Evolutionary conservation across 2,888 invertebrate genomes (phyloP).

Genomic region (Harpagoxenus sublaevis): DNA sequence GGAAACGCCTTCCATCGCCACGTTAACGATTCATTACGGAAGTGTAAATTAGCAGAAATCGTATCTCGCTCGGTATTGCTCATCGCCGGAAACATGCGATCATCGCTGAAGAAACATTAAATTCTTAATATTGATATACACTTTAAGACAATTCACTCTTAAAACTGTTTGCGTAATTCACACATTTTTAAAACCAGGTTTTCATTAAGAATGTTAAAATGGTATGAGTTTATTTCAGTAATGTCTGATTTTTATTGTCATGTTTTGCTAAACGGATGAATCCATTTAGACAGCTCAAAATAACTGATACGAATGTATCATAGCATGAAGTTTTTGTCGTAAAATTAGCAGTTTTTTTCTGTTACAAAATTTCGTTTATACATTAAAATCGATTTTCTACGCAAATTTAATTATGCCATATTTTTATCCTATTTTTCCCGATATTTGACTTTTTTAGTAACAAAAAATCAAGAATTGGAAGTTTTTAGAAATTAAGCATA

Average conservation of each 20-base stretch:
- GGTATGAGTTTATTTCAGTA: neutral
- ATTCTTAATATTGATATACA: slow-evolving; percentile 24
- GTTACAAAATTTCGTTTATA: neutral
- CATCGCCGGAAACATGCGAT: slow-evolving; percentile 33
- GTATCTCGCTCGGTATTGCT: slow-evolving; percentile 19
- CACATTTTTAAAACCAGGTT: neutral
- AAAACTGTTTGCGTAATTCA: neutral
- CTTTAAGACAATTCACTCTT: neutral
- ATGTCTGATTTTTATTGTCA: neutral
- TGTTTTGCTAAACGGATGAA: neutral
- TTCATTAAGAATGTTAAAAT: neutral
- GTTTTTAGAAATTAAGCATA: neutral
- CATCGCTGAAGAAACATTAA: slow-evolving; percentile 20
- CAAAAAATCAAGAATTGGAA: neutral
- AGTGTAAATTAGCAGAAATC: slow-evolving; percentile 51
- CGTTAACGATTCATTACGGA: slow-evolving; percentile 51
- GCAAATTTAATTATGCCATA: neutral
- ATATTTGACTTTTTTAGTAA: neutral
- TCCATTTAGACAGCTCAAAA: neutral
- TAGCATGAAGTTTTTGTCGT: neutral
- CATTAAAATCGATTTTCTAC: neutral
- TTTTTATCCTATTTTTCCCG: neutral
- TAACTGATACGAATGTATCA: neutral
- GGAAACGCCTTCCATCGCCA: slow-evolving; percentile 65
- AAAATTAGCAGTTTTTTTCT: neutral